These are phyloP conservation scores for Alectoris magna DNA, from an alignment of 2,797 vertebrate species.

Conservation along the genomic window DNA sequence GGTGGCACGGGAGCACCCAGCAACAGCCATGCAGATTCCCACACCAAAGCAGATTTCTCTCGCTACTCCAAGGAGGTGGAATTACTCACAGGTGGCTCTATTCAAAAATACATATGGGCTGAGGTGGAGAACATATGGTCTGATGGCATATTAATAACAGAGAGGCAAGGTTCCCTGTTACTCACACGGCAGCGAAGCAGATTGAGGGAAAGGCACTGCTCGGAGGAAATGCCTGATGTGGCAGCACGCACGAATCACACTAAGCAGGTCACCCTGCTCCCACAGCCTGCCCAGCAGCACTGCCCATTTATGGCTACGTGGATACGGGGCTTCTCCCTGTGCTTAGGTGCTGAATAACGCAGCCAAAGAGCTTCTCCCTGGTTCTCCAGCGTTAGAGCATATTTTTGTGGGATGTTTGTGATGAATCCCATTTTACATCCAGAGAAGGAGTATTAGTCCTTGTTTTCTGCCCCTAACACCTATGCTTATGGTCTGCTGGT, in stretches of 20 bases:
- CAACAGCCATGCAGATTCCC: fast-evolving
- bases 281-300: background rate
- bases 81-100: constrained; percentile 72
- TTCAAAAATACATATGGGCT: constrained; percentile 61
- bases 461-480: fast-evolving
- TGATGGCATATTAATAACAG: constrained; percentile 18
- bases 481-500: background rate
- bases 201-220: constrained; percentile 41
- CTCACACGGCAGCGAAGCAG: constrained; percentile 30
- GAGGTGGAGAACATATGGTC: constrained; percentile 51
- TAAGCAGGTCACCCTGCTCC: background rate
- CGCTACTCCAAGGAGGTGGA: constrained; percentile 38
- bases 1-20: too few relatives aligned
- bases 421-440: background rate
- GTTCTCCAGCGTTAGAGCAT: background rate
- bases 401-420: background rate
- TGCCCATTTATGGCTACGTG: background rate
- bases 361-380: background rate
- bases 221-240: background rate
- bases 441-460: background rate
- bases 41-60: background rate
- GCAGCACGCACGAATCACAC: background rate
- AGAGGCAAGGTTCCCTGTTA: constrained; percentile 49
- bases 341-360: background rate
- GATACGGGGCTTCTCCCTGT: background rate